A percentile compares a stretch with the other conserved stretches of the same genome.
Evolutionary conservation across 2,888 invertebrate genomes (phyloP).

Genomic region (Acanthosepion pharaonis): DNA sequence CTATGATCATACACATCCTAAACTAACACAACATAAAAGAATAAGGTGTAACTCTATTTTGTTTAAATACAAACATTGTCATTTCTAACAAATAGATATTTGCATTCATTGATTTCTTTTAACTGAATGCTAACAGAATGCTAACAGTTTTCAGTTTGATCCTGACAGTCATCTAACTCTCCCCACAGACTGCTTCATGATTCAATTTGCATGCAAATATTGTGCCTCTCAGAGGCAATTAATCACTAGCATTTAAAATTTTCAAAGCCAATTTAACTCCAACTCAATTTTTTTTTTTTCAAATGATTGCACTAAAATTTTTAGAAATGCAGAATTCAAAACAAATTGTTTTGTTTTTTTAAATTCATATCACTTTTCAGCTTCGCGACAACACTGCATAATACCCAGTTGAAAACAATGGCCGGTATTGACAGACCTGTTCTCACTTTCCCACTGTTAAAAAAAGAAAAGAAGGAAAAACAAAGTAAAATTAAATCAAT

Average conservation of each 20-base stretch:
- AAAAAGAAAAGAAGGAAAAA: background rate
- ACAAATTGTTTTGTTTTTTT: background rate
- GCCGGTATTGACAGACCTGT: background rate
- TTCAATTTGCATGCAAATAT: background rate
- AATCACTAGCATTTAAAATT: slow-evolving; percentile 1
- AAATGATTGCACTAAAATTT: too few relatives aligned
- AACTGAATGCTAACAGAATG: background rate
- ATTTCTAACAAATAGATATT: too few relatives aligned
- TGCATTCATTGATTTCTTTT: background rate
- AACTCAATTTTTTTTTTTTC: background rate
- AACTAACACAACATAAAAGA: too few relatives aligned
- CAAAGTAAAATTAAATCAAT: background rate
- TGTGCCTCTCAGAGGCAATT: background rate
- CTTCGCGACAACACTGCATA: background rate
- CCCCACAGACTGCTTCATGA: background rate
- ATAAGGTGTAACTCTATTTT: too few relatives aligned
- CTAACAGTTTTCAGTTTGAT: background rate
- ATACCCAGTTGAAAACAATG: slow-evolving; percentile 16
- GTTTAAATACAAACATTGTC: too few relatives aligned
- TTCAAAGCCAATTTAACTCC: slow-evolving; percentile 10
- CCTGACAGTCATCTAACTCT: background rate
- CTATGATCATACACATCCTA: too few relatives aligned
- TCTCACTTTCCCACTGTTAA: background rate
- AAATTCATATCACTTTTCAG: background rate
- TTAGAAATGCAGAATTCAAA: background rate